Evolutionary conservation across 1,140 invertebrate species (phyloP).

Genomic region (Drosophila sp.): DNA sequence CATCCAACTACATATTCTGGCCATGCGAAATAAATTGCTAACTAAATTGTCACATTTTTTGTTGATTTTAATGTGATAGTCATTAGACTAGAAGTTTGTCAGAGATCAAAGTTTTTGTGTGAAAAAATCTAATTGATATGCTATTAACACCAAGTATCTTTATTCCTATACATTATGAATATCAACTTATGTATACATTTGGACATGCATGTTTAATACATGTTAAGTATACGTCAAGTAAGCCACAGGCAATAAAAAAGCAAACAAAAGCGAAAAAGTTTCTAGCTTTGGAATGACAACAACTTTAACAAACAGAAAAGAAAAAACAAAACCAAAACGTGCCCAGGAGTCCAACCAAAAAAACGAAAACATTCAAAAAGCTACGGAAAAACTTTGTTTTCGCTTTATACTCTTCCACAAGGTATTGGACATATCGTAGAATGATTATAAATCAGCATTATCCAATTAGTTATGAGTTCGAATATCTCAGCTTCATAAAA

Average conservation of each 20-base stretch:
- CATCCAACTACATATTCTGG: not conserved
- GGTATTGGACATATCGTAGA: not conserved
- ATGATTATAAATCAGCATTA: no score
- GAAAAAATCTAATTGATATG: slow-evolving; percentile 60
- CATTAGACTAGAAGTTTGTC: not conserved
- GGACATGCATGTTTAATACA: slow-evolving; percentile 25
- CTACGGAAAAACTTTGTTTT: slow-evolving; percentile 58
- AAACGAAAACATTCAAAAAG: slow-evolving; percentile 29
- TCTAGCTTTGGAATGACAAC: slow-evolving; percentile 10
- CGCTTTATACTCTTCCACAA: slow-evolving; percentile 24
- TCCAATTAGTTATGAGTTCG: no score
- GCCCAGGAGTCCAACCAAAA: slow-evolving; percentile 49
- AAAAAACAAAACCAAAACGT: slow-evolving; percentile 58
- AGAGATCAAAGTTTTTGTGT: slow-evolving; percentile 16
- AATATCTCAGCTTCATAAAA: no score
- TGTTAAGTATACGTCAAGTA: slow-evolving; percentile 45
- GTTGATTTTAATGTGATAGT: not conserved
- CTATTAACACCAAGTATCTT: slow-evolving; percentile 44
- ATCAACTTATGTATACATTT: slow-evolving; percentile 4
- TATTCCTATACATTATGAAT: not conserved
- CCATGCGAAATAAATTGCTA: slow-evolving; percentile 4
- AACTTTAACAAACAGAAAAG: slow-evolving; percentile 6
- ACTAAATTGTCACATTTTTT: slow-evolving; percentile 11
- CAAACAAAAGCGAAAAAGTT: slow-evolving; percentile 43
- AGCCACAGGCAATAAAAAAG: slow-evolving; percentile 45